Evolutionary conservation across 2,113 vertebrate genomes (phyloP).

Genomic region (Meleagris gallopavo): DNA sequence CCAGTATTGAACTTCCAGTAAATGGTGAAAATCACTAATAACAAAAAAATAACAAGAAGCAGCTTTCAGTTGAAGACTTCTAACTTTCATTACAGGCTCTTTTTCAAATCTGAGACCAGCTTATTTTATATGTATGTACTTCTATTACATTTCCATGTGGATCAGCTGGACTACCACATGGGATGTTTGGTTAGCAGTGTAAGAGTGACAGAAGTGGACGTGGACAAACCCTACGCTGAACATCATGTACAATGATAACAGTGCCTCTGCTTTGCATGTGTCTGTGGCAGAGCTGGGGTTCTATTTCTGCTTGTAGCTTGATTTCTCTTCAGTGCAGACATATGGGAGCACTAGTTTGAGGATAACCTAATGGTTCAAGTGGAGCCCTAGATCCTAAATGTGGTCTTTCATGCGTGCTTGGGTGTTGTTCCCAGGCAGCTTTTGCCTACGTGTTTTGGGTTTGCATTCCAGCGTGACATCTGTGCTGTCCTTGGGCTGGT

Average conservation of each 20-base stretch:
- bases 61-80: neutral
- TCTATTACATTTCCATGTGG: neutral
- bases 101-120: neutral
- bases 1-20: neutral
- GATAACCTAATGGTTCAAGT: neutral
- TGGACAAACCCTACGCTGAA: neutral
- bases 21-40: neutral
- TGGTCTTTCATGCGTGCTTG: neutral
- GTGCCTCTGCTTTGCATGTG: fast-evolving
- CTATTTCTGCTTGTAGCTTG: fast-evolving
- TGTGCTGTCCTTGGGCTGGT: neutral
- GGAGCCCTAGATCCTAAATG: neutral
- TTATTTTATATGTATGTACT: neutral
- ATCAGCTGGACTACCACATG: fast-evolving
- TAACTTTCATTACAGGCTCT: neutral
- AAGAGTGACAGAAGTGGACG: neutral
- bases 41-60: slow-evolving; percentile 3
- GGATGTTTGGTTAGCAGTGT: neutral
- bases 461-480: neutral
- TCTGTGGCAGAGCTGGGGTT: neutral
- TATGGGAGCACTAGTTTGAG: neutral
- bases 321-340: neutral
- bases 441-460: neutral
- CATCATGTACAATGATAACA: neutral
- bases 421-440: neutral